Conservation (phyloP, 2,797 vertebrate species). For the Pachyuromys duprasi region DNA sequence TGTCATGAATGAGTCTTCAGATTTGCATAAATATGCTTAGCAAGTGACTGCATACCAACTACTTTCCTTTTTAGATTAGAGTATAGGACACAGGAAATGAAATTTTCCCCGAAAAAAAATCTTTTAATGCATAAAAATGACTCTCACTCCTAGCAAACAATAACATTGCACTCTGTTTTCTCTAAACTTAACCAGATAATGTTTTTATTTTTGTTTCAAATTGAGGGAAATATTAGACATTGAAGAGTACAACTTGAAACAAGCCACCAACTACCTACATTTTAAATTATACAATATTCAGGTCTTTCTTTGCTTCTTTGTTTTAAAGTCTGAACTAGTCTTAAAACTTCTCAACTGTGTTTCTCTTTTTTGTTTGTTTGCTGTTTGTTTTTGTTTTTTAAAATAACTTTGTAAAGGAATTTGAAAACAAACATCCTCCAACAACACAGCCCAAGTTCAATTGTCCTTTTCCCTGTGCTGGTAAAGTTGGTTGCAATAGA, state of each 20-base stretch:
- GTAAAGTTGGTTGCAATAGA: conserved; percentile 2
- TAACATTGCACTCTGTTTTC: conserved; percentile 63
- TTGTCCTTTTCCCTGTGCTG: conserved; percentile 16
- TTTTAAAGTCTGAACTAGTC: conserved; percentile 26
- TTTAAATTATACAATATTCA: conserved; percentile 74
- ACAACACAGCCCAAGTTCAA: conserved; percentile 11
- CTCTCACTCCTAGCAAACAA: conserved; percentile 66
- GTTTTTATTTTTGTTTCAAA: conserved; percentile 39
- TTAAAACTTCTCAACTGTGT: conserved; percentile 68
- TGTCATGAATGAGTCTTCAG: conserved; percentile 39
- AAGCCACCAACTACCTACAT: conserved; percentile 75
- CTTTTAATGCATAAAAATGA: conserved; percentile 62
- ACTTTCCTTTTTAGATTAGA: conserved; percentile 76
- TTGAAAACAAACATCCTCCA: conserved; percentile 55
- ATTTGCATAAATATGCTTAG: conserved; percentile 63
- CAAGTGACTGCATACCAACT: conserved; percentile 74
- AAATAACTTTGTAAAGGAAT: neutral
- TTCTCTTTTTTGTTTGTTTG: neutral
- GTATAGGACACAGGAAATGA: conserved; percentile 86
- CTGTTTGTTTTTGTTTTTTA: conserved; percentile 43
- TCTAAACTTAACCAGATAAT: conserved; percentile 64
- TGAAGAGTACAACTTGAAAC: conserved; percentile 74
- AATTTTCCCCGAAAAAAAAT: conserved; percentile 78
- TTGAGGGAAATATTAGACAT: conserved; percentile 58
- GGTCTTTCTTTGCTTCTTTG: conserved; percentile 64